Evolutionary conservation across 1,140 invertebrate species (phyloP), one percentile per base, ranked within the genome.

Genomic region (Bombus superbus): DNA sequence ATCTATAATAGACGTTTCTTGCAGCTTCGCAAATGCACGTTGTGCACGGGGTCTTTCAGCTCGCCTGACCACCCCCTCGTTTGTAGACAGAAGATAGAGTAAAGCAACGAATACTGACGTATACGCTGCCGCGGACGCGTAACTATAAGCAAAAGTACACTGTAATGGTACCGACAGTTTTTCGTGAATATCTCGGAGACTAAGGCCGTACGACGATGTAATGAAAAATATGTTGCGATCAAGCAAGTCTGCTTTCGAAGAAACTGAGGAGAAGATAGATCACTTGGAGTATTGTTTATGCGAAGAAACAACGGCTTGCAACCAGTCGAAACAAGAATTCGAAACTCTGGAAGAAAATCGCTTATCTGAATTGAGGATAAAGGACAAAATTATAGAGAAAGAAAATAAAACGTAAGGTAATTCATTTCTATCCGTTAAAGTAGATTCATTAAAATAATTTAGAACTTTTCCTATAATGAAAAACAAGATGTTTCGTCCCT

Each of bases 341-440:
- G 84, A 90, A 66, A 68, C 86, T 57, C 82, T 74, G 35, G 90
- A 85, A 83, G 90, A 93, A 25, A 90, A 86, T 40, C 76, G 91
- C 69, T 88, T 80, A 71, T 93, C 85, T 64, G 91, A 92, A 68
- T 25, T 92, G 25, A 91, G 89, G 78, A 89, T 92, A 40, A 93
- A 93, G 71, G 90, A 92, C 15, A 92, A 92, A 74, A 92, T 93
- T 40, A 90, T 93, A 62, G 73, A 72, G 3, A 90, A 92, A 64
- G 89, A 92, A 66, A 83, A 75, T 53, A 90, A 90, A 66, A 93
- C 86, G 89, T 87, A 90, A 91, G 71, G 92, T 92, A 1, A 47
- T 47, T 47, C 44, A 5, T 18, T 18, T 59, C 2, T 28, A 42
- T n/a, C 3, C 28, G 3, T 59, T 28, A 38, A 68, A 22, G 8